These are phyloP conservation scores for Sparidentex hasta DNA, from an alignment of 2,797 vertebrate species.

Conservation along the genomic window DNA sequence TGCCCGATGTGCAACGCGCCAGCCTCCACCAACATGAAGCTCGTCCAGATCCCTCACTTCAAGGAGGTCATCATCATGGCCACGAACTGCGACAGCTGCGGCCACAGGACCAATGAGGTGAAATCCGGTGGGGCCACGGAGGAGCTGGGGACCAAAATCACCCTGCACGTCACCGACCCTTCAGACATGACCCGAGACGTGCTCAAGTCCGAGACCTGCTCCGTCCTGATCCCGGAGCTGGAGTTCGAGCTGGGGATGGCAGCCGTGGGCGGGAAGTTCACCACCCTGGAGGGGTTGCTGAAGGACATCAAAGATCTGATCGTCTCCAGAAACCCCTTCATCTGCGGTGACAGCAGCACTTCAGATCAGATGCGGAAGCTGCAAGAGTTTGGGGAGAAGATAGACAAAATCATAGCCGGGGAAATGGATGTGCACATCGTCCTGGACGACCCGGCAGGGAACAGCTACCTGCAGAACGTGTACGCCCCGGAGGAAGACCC, in stretches of 20 bases:
- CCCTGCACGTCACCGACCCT: slow-evolving; percentile 87
- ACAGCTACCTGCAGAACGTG: slow-evolving; percentile 98
- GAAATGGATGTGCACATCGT: slow-evolving; percentile 84
- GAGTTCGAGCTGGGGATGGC: slow-evolving; percentile 98
- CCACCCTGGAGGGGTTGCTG: slow-evolving; percentile 95
- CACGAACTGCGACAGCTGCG: slow-evolving; percentile 93
- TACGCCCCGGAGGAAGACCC: slow-evolving; percentile 95
- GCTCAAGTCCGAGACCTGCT: slow-evolving; percentile 96
- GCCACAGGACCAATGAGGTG: slow-evolving; percentile 97
- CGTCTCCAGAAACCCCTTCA: slow-evolving; percentile 93
- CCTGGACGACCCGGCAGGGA: slow-evolving; percentile 94
- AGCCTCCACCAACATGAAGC: slow-evolving; percentile 96
- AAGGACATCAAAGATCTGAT: slow-evolving; percentile 91
- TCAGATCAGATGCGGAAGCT: slow-evolving; percentile 83
- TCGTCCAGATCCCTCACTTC: slow-evolving; percentile 97
- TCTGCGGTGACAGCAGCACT: slow-evolving; percentile 89
- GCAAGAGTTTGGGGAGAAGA: slow-evolving; percentile 86
- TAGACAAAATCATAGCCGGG: slow-evolving; percentile 88
- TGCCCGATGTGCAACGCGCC: slow-evolving; percentile 95
- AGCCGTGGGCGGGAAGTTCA: slow-evolving; percentile 94
- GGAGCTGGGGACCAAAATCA: slow-evolving; percentile 89
- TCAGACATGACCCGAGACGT: slow-evolving; percentile 94
- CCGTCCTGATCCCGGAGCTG: slow-evolving; percentile 91
- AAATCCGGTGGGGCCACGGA: slow-evolving; percentile 96
- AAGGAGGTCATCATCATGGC: slow-evolving; percentile 99